Percentiles rank a stretch among this genome's conserved stretches.
Evolutionary conservation across 2,888 invertebrate species (phyloP).

Genomic region (Eulithis prunata): DNA sequence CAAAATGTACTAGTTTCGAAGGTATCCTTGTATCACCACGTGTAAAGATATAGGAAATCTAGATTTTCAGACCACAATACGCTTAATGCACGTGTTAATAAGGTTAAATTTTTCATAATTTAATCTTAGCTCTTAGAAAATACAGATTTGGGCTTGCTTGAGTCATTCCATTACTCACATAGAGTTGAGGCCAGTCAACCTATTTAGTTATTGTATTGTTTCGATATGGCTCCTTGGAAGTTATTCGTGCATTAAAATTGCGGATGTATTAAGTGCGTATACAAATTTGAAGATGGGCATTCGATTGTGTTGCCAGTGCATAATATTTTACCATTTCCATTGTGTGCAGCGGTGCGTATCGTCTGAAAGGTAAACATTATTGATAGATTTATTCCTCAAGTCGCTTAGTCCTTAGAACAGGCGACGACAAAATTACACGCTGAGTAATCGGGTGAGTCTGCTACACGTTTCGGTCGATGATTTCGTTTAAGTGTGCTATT

Average conservation of each 20-base stretch:
- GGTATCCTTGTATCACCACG: too few relatives aligned
- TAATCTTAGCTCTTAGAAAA: constrained; percentile 13
- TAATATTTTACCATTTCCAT: constrained; percentile 68
- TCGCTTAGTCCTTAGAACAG: constrained; percentile 54
- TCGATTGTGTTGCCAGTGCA: constrained; percentile 59
- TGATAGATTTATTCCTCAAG: constrained; percentile 73
- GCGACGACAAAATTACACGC: constrained; percentile 73
- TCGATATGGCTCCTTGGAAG: constrained; percentile 30
- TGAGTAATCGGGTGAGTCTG: constrained; percentile 78
- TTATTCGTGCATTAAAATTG: constrained; percentile 39
- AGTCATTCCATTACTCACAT: constrained; percentile 23
- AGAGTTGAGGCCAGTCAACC: constrained; percentile 17
- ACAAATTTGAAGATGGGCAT: constrained; percentile 44
- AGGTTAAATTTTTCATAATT: constrained; percentile 1
- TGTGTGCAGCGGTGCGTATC: constrained; percentile 72
- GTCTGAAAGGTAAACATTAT: constrained; percentile 77
- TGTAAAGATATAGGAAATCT: not conserved
- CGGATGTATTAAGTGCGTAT: constrained; percentile 41
- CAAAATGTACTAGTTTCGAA: too few relatives aligned
- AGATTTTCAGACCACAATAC: not conserved
- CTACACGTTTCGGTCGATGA: constrained; percentile 67
- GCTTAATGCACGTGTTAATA: not conserved
- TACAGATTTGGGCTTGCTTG: constrained; percentile 20
- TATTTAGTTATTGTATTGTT: constrained; percentile 29
- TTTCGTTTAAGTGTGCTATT: constrained; percentile 66